A percentile compares a stretch with the other conserved stretches of the same genome.
Evolutionary conservation across 1,140 invertebrate genomes (phyloP).

Genomic region (Zaprionus nigranus): DNA sequence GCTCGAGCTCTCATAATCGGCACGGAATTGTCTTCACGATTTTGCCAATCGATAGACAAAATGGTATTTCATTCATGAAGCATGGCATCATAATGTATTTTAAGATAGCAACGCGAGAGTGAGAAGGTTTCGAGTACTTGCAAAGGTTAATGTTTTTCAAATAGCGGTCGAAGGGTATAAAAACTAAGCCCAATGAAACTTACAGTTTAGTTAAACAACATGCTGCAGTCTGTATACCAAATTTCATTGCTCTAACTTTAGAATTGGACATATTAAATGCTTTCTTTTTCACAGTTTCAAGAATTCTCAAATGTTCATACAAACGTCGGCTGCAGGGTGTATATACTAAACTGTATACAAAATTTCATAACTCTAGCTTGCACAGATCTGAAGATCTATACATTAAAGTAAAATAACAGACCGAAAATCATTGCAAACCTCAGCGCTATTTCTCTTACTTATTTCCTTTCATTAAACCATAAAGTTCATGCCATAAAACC

Average conservation of each 20-base stretch:
- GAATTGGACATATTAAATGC: no score
- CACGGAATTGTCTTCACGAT: constrained; percentile 19
- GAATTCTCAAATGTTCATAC: neutral
- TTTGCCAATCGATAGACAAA: constrained; percentile 15
- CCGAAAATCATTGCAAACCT: neutral
- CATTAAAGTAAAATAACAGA: neutral
- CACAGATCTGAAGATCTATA: neutral
- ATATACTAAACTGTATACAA: neutral
- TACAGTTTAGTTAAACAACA: neutral
- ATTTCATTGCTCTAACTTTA: neutral
- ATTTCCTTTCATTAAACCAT: no score
- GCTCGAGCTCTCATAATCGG: constrained; percentile 7
- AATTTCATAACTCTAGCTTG: neutral
- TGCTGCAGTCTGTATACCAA: neutral
- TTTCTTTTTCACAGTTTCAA: no score
- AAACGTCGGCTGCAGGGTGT: neutral
- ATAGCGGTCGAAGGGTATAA: no score
- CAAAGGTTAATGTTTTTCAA: neutral
- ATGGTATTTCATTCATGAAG: constrained; percentile 15
- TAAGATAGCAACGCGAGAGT: no score
- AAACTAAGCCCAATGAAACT: neutral
- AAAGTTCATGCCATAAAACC: neutral
- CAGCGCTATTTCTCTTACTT: neutral
- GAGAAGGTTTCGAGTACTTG: no score
- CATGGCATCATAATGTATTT: constrained; percentile 1